Evolutionary conservation across 2,113 vertebrate species (phyloP).

Genomic region (Haliaeetus leucogaster): DNA sequence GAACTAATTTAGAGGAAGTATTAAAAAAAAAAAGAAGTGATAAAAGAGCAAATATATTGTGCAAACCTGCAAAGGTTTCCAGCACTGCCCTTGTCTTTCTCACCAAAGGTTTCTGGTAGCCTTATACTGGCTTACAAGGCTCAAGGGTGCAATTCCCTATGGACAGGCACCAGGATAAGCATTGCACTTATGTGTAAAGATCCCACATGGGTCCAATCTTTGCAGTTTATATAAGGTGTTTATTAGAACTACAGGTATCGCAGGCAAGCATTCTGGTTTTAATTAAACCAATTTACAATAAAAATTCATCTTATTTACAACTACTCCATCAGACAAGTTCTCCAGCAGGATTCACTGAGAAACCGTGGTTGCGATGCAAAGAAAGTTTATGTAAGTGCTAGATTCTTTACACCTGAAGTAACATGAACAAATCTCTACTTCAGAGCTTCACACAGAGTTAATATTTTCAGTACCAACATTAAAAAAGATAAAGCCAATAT

Average conservation of each 20-base stretch:
- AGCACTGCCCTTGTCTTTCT: background rate
- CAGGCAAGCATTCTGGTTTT: background rate
- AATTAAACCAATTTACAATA: background rate
- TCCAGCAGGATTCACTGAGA: background rate
- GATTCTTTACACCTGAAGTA: background rate
- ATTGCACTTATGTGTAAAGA: background rate
- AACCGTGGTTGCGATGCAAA: background rate
- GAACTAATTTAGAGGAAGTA: background rate
- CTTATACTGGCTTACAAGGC: background rate
- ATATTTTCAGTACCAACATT: background rate
- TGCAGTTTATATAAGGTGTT: background rate
- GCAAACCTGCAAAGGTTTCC: background rate
- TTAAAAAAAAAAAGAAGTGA: background rate
- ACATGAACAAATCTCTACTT: background rate
- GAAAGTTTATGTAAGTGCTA: background rate
- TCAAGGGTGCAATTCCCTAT: background rate
- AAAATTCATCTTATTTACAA: background rate
- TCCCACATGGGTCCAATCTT: rapidly evolving
- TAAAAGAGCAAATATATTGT: background rate
- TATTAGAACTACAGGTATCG: background rate
- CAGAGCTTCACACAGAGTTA: background rate
- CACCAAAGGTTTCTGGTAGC: background rate
- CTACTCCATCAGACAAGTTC: no score
- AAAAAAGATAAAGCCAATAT: background rate
- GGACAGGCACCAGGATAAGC: no score